A percentile compares a stretch with the other conserved stretches of the same genome.
Conservation (phyloP, 2,888 invertebrate genomes). For the Diadegma fenestrale region DNA sequence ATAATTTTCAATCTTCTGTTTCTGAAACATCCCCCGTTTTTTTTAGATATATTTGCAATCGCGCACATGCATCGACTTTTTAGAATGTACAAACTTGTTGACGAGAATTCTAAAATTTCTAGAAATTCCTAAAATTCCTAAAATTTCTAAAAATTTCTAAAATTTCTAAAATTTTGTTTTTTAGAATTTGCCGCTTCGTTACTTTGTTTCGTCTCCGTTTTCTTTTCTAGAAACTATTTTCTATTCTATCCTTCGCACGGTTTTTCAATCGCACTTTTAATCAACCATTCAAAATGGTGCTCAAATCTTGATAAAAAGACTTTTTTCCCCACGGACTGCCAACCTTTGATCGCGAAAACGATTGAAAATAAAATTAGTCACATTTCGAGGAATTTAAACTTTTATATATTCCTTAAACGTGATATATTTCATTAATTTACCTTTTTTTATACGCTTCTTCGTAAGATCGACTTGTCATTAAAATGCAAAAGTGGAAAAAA, state of each 20-base stretch:
- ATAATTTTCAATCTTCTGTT: background rate
- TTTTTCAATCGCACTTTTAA: background rate
- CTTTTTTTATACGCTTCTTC: background rate
- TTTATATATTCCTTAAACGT: background rate
- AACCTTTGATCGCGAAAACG: background rate
- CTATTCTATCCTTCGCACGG: background rate
- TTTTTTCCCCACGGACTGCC: background rate
- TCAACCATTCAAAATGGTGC: background rate
- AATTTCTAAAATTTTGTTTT: background rate
- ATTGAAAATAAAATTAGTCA: background rate
- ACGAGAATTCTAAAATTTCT: background rate
- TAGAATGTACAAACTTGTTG: background rate
- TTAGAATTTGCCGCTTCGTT: background rate
- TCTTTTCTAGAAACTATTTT: background rate
- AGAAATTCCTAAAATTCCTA: no score
- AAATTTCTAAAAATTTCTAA: background rate
- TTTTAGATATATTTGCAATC: background rate
- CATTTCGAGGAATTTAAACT: background rate
- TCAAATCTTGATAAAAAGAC: background rate
- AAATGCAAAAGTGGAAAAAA: background rate
- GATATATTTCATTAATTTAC: background rate
- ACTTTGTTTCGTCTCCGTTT: no score
- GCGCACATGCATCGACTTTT: background rate
- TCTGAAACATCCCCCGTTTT: background rate
- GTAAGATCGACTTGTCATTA: background rate